Evolutionary conservation across 2,797 vertebrate genomes (phyloP), one percentile per base, ranked within the genome.

Genomic region (Pangasius macronema): DNA sequence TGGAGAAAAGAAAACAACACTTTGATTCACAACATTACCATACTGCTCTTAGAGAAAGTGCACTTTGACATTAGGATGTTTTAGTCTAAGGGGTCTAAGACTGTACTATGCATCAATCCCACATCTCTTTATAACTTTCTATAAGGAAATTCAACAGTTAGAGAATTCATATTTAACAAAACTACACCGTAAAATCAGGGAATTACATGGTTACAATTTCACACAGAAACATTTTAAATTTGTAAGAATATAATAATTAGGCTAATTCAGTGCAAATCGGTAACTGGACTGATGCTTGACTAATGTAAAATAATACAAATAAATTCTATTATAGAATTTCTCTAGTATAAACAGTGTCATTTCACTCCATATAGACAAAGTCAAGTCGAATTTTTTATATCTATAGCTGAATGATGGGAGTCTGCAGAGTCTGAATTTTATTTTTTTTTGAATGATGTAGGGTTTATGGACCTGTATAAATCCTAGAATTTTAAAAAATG

Each of bases 41-140:
- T 81, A 61, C 63, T 81, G 79, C 24, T 42, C 36, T 3, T 81
- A 81, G 36, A 42, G 36, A 91, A 92, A 91, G 91, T 92, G 91
- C 89, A 92, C 84, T 85, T 90, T 49, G 42, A 72, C 13, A 61
- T 84, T 13, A 36, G 22, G 10, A 36, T 72, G 22, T 39, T 83
- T 81, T 27, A 59, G 9, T 80, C 18, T 13, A 53, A 53, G 8
- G 13, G n/a, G n/a, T 10, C 9, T 30, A 13, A 13, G 11, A 42
- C 33, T 39, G 76, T 33, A 20, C 18, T 55, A 1, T 3, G 53
- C 5, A 30, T 16, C 46, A 6, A 36, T 67, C 30, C 14, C 22
- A 36, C 33, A 68, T 30, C 33, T 49, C n/a, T 46, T 49, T 80
- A 61, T 67, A 59, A 30, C 30, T 18, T 30, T 39, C 13, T 7